A percentile compares a stretch with the other conserved stretches of the same genome.
Evolutionary conservation across 2,888 invertebrate genomes (phyloP).

Genomic region (Strigamia crassipes): DNA sequence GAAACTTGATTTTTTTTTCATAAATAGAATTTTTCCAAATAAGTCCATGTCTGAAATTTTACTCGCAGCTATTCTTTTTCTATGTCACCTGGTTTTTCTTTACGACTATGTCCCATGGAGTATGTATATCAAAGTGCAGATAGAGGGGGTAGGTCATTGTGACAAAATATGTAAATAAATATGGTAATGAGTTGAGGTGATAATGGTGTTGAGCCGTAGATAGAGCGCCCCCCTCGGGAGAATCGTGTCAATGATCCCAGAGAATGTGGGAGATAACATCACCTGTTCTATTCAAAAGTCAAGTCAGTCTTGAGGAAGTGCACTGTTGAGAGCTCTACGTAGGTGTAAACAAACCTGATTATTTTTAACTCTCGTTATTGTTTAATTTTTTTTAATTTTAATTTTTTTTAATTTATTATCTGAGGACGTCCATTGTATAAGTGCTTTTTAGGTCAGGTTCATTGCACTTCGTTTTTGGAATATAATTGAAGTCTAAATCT

Average conservation of each 20-base stretch:
- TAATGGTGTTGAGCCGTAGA: conserved; percentile 32
- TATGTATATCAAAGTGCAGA: conserved; percentile 5
- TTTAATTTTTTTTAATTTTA: not conserved
- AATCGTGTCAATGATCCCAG: conserved; percentile 37
- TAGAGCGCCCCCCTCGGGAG: conserved; percentile 42
- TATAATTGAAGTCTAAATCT: not conserved
- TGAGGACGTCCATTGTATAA: not conserved
- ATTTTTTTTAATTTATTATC: not conserved
- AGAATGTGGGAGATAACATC: conserved; percentile 40
- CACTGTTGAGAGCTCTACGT: conserved; percentile 19
- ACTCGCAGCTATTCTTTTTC: not conserved
- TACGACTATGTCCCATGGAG: conserved; percentile 22
- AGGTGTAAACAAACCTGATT: conserved; percentile 38
- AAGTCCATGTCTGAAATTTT: not conserved
- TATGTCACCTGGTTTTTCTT: conserved; percentile 36
- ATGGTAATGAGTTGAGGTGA: conserved; percentile 33
- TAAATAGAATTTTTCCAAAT: not conserved
- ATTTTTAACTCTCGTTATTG: not conserved
- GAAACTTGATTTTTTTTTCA: no score
- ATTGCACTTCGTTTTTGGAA: not conserved
- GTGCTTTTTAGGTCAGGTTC: conserved; percentile 37
- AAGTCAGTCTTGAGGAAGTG: conserved; percentile 37
- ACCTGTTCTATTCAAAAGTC: conserved; percentile 35
- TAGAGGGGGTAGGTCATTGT: conserved; percentile 6
- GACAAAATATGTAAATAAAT: conserved; percentile 40